A percentile compares a stretch with the other conserved stretches of the same genome.
Conservation (phyloP, 2,797 vertebrate species). For the Tiaroga cobitis region DNA sequence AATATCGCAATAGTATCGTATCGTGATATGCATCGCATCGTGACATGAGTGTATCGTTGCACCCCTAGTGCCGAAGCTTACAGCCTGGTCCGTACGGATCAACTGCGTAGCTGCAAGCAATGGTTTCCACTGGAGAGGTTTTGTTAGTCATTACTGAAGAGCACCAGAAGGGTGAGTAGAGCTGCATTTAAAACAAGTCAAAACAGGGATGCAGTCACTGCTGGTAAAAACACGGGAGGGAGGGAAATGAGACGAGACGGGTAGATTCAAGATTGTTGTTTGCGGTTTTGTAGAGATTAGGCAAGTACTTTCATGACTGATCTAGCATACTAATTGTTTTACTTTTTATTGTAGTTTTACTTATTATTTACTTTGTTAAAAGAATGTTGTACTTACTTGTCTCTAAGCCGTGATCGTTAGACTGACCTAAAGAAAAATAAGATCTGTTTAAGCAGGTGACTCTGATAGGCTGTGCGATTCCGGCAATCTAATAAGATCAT, state of each 20-base stretch:
- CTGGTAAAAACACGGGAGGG: neutral
- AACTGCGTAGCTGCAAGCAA: neutral
- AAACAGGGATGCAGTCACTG: neutral
- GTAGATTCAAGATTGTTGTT: conserved; percentile 15
- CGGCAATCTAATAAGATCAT: neutral
- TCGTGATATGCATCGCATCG: too few species aligned
- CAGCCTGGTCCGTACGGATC: too few species aligned
- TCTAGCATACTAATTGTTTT: neutral
- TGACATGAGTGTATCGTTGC: too few species aligned
- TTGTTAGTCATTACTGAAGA: conserved; percentile 7
- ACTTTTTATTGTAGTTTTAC: neutral
- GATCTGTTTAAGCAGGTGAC: neutral
- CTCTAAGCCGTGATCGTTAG: neutral
- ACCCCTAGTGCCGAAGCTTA: too few species aligned
- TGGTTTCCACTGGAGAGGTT: conserved; percentile 16
- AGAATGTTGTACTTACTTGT: neutral
- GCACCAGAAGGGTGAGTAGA: conserved; percentile 27
- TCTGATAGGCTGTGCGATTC: neutral
- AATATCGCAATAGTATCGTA: too few species aligned
- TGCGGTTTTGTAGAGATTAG: conserved; percentile 18
- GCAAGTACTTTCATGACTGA: conserved; percentile 19
- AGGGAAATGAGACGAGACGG: neutral
- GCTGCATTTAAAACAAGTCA: conserved; percentile 22
- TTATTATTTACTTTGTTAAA: conserved; percentile 3
- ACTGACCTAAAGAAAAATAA: neutral